Evolutionary conservation across 1,140 invertebrate species (phyloP).

Genomic region (Bradynema listronoti): DNA sequence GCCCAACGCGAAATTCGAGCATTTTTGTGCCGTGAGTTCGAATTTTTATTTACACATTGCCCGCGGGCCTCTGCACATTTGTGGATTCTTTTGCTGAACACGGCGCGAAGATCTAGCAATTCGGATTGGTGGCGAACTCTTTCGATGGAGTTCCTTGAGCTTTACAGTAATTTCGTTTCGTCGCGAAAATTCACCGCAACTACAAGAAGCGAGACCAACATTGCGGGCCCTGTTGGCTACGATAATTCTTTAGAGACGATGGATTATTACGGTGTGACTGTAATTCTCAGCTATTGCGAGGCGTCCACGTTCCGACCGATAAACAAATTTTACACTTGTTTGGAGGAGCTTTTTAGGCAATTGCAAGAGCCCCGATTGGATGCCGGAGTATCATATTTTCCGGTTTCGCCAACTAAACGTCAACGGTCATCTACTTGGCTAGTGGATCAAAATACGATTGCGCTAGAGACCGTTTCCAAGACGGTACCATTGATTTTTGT

Average conservation of each 20-base stretch:
- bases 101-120: not conserved
- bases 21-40: slow-evolving; percentile 13
- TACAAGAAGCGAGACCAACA: too few relatives aligned
- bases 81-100: slow-evolving; percentile 13
- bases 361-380: not conserved
- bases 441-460: not conserved
- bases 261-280: not conserved
- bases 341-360: slow-evolving; percentile 9
- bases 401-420: slow-evolving; percentile 1
- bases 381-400: too few relatives aligned
- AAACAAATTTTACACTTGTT: slow-evolving; percentile 20
- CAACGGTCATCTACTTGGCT: not conserved
- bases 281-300: slow-evolving; percentile 24
- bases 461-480: not conserved
- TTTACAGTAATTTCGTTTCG: slow-evolving; percentile 16
- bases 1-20: not conserved
- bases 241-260: too few relatives aligned
- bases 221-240: too few relatives aligned
- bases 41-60: slow-evolving; percentile 12
- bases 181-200: not conserved
- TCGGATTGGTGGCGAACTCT: slow-evolving; percentile 18
- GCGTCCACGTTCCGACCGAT: slow-evolving; percentile 21
- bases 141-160: slow-evolving; percentile 23
- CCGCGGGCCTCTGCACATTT: slow-evolving; percentile 1
- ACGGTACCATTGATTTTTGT: slow-evolving; percentile 18